Evolutionary conservation across 2,888 invertebrate species (phyloP).

Genomic region (Onthophagus sagittarius): DNA sequence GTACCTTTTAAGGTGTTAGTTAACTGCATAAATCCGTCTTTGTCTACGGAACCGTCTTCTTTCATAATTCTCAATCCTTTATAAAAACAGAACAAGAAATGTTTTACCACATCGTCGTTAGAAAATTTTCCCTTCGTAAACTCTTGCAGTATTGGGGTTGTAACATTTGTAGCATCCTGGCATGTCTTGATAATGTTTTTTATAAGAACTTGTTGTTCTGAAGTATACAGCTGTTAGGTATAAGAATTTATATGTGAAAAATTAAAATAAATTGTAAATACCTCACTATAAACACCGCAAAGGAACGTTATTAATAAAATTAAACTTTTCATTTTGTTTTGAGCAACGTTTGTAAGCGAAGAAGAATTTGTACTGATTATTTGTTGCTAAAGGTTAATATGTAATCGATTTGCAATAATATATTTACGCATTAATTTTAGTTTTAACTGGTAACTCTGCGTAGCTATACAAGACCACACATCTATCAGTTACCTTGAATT

Average conservation of each 20-base stretch:
- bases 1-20: not conserved
- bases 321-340: not conserved
- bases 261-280: not conserved
- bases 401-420: too few species aligned
- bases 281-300: not conserved
- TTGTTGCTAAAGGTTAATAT: not conserved
- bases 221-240: not conserved
- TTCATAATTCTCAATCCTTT: conserved; percentile 50
- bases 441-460: not conserved
- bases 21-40: conserved; percentile 28
- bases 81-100: conserved; percentile 44
- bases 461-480: too few species aligned
- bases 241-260: not conserved
- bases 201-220: not conserved
- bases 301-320: not conserved
- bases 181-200: conserved; percentile 13
- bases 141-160: conserved; percentile 36
- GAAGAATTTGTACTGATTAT: not conserved
- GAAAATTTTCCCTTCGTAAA: conserved; percentile 48
- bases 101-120: conserved; percentile 31
- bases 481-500: too few species aligned
- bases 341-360: not conserved
- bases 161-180: conserved; percentile 35
- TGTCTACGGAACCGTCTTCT: conserved; percentile 37
- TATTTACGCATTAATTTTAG: not conserved